Base-by-base conservation (phyloP, 2,888 invertebrate genomes). In the Mycalesis mineus region DNA sequence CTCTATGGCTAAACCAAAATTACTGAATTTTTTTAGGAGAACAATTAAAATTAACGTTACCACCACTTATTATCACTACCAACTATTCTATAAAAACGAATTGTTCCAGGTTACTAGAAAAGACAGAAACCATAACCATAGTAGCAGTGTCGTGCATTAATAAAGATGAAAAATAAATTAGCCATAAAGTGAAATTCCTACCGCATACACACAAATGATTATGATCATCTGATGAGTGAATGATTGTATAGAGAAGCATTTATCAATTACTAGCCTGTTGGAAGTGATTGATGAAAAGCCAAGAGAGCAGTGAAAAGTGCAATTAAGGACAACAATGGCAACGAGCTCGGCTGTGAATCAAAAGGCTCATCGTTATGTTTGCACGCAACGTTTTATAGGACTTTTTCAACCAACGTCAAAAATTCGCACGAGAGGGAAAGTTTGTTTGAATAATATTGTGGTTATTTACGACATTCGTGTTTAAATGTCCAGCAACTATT, bases 291-390 rank as follows among this genome's bases (percentile, higher is more conserved):
- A 54, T 39, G 50, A 48, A 41, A 31, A 57, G 44, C 41, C 49
- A 41, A 58, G 49, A 57, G 52, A 61, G 63, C 58, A 54, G 59
- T 58, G 58, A 62, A 48, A 52, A 42, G 54, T 51, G 50, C 42
- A 56, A 60, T 61, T 62, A 63, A 59, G 51, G 57, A 57, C 59
- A 55, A 53, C 54, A 42, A 57, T 62, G 60, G 56, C 53, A 37
- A 44, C 28, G 29, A 39, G 40, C 50, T 50, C 50, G 50, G 50
- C 14, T 50, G 29, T 39, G 50, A 39, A 40, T 40, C 40, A 50
- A 50, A 50, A 50, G 50, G 40, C 40, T 50, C 50, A 40, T 50
- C 50, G 50, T 50, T 50, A 50, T 50, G 50, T 40, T 50, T 11
- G 39, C 28, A 29, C 22, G 36, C 9, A 22, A 37, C 28, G 7